Base-by-base conservation (phyloP, 2,888 invertebrate genomes). In the Spilarctia lutea region DNA sequence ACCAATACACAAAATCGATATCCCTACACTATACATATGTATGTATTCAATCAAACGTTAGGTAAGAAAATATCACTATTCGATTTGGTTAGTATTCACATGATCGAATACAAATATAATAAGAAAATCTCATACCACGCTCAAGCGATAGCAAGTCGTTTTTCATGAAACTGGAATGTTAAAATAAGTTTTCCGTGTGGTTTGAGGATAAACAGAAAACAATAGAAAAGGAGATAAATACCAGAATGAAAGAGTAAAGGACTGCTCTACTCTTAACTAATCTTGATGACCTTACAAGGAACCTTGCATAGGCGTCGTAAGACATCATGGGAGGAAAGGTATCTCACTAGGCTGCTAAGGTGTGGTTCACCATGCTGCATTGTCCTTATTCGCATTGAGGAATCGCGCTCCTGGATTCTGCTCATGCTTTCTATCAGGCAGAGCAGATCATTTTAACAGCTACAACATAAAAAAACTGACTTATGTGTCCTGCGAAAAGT, bases 71-170 rank as follows among this genome's bases (percentile, higher is more conserved):
- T 63, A 63, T 63, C 30, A 30, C 63, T 27, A 67, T 76, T 66
- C 33, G 8, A 42, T 39, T 65, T 63, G 30, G 56, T 69, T 48
- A 52, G 16, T n/a, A 56, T 56, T 69, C 56, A 52, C 33, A 35
- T 56, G 35, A 56, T 24, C 18, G n/a, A 69, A 56, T 33, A 69
- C n/a, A 35, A 56, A 69, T 56, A 33, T 69, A 56, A 69, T 56
- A 69, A 18, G n/a, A 69, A 69, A n/a, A 69, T n/a, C 52, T 35
- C 63, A 56, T 48, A 68, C 42, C 67, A 67, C 7, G 24, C 52
- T 35, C 52, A 52, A 13, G n/a, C n/a, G 33, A 52, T 52, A 35
- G 45, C 35, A 45, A 71, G 45, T 33, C 48, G 48, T 24, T 35
- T n/a, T n/a, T 33, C 42, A 52, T 10, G 16, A 13, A 20, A 68